Base-by-base conservation (phyloP, 1,140 invertebrate genomes). In the Nomia melanderi region DNA sequence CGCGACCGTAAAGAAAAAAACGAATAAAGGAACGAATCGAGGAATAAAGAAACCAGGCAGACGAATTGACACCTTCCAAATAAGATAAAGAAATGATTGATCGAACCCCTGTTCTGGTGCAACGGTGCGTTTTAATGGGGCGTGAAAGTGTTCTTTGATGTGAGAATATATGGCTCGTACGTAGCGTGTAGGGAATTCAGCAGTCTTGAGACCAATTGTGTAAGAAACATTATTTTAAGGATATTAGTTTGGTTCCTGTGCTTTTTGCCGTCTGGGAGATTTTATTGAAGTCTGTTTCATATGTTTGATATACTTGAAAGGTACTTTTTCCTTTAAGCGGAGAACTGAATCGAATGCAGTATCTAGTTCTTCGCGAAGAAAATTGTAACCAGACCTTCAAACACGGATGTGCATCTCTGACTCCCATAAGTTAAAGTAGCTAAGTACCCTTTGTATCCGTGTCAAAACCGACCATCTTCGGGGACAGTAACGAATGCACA, bases 341-440 rank as follows among this genome's bases (percentile, higher is more conserved):
- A 23, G 14, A 5, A 23, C n/a, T 53, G 6, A 2, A 3, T n/a
- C n/a, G 2, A 11, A 11, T 39, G 36, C 8, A 39, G 41, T 44
- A 17, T 12, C 1, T 39, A 33, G 12, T 70, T 20, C 14, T 27
- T 64, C 8, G 4, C 0, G 8, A n/a, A 36, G 31, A 17, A 14
- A 36, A 9, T 23, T 1, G 12, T 14, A 41, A 8, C 6, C 14
- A 50, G 36, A 27, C 25, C 66, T 50, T 50, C 47, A 17, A 7
- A 50, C 17, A n/a, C 47, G 47, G 47, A 50, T 50, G 47, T n/a
- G 47, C 20, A 29, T 60, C 27, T 27, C 29, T 11, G 39, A 33
- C 56, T 41, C 29, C 31, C 69, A n/a, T 59, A 62, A 62, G 44
- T 72, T 72, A 17, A 7, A 33, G 44, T 53, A 62, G 44, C 57